Percentiles rank a stretch among this genome's conserved stretches.
Conservation (phyloP, 2,888 invertebrate genomes). For the Harpalus rufipes region DNA sequence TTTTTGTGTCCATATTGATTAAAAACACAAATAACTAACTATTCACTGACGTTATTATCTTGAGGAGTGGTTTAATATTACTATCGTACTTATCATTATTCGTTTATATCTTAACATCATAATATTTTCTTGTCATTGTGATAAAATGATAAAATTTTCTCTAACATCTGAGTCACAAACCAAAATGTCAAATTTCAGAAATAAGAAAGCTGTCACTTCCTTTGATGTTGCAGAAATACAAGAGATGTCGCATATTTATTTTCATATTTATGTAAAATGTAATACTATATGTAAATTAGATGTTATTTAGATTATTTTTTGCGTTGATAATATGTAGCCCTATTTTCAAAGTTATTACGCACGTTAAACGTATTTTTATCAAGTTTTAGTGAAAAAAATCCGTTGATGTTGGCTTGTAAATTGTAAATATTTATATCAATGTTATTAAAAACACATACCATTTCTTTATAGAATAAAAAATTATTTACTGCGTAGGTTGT, state of each 20-base stretch:
- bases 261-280: constrained; percentile 16
- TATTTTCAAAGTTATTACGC: not conserved
- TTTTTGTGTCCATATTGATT: constrained; percentile 64
- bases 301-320: not conserved
- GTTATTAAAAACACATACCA: constrained; percentile 20
- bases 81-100: constrained; percentile 62
- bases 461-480: constrained; percentile 31
- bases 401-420: not conserved
- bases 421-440: constrained; percentile 42
- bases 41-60: constrained; percentile 51
- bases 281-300: not conserved
- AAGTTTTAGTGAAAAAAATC: not conserved
- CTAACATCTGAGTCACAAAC: constrained; percentile 63
- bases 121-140: constrained; percentile 62
- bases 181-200: constrained; percentile 61
- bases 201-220: constrained; percentile 55
- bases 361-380: not conserved
- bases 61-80: constrained; percentile 56
- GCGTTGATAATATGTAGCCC: constrained; percentile 10
- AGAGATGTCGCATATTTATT: constrained; percentile 37
- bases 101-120: constrained; percentile 51
- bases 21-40: constrained; percentile 36
- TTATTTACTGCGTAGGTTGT: constrained; percentile 25
- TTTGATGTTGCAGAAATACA: not conserved
- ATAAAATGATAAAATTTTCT: constrained; percentile 56